These are phyloP conservation scores for Centrocercus urophasianus DNA, from an alignment of 2,113 vertebrate species.

Conservation along the genomic window DNA sequence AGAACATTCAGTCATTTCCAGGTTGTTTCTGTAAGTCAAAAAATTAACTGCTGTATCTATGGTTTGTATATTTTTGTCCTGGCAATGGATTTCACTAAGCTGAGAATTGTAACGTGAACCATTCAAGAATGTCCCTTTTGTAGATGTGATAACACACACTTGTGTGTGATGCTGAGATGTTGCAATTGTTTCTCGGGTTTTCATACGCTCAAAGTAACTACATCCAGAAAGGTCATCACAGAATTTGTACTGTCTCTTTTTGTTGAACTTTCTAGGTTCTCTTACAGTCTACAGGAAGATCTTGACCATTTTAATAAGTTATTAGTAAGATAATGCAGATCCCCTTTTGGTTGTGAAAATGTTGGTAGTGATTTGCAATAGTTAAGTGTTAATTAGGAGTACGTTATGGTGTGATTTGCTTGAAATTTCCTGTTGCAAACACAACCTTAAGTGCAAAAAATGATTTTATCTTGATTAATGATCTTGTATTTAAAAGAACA, in stretches of 20 bases:
- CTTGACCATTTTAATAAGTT: not conserved
- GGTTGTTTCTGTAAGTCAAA: not conserved
- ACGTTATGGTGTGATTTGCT: not conserved
- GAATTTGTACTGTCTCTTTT: not conserved
- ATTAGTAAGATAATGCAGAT: not conserved
- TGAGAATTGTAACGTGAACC: not conserved
- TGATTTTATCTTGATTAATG: not conserved
- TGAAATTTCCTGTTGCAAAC: not conserved
- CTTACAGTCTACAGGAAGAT: not conserved
- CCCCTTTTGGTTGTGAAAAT: not conserved
- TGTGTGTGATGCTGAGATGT: not conserved
- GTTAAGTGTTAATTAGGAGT: not conserved
- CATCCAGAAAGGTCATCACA: not conserved
- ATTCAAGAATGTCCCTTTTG: not conserved
- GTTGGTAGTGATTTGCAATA: constrained; percentile 3
- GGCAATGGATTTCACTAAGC: not conserved
- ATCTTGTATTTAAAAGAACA: not conserved
- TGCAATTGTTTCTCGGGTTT: constrained; percentile 7
- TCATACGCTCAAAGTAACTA: not conserved
- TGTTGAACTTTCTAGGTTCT: not conserved
- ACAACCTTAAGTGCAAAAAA: not conserved
- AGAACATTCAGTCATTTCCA: not conserved
- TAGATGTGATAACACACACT: not conserved
- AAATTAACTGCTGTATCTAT: not conserved
- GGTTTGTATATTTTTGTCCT: not conserved